Evolutionary conservation across 2,888 invertebrate species (phyloP), one percentile per base, ranked within the genome.

Genomic region (Caenorhabditis sinica): DNA sequence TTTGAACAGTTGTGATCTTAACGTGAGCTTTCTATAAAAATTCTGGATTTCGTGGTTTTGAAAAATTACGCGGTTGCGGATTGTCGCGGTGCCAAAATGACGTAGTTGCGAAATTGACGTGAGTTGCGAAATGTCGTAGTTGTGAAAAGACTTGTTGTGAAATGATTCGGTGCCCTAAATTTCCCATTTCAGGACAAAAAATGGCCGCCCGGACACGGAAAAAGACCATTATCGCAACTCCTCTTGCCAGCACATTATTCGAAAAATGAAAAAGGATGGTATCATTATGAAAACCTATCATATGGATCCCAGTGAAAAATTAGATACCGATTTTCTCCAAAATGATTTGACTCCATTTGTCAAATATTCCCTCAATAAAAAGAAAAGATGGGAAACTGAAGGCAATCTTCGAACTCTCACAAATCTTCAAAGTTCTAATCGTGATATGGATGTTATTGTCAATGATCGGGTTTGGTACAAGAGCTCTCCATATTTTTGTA

Each of bases 171-270:
- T 33, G n/a, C n/a, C 25, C 2, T 49, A 0, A 20, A 23, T 71
- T 72, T 60, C n/a, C n/a, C n/a, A n/a, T n/a, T n/a, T n/a, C n/a
- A 72, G 72, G 72, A 30, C 60, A 9, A 72, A 72, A 72, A 60
- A 72, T 58, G 58, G 56, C 60, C 72, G 72, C 28, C 72, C 72
- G 60, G 56, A 20, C 25, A 17, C 45, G 17, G 72, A 72, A 30
- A 45, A 58, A 45, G 40, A 72, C 13, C 58, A 58, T 23, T 45
- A 45, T 11, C 58, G 72, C 11, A 72, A 72, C 20, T 13, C 43
- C 4, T 58, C 45, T 43, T 40, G 58, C 43, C 40, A 60, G 1
- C 60, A 72, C 43, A 60, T 72, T n/a, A 17, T 72, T 15, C 33
- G 60, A 6, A 17, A 56, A 13, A 23, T 71, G 56, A 71, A 71